These are phyloP conservation scores for Brachyptera risi DNA, from an alignment of 2,888 invertebrate species.

Conservation along the genomic window DNA sequence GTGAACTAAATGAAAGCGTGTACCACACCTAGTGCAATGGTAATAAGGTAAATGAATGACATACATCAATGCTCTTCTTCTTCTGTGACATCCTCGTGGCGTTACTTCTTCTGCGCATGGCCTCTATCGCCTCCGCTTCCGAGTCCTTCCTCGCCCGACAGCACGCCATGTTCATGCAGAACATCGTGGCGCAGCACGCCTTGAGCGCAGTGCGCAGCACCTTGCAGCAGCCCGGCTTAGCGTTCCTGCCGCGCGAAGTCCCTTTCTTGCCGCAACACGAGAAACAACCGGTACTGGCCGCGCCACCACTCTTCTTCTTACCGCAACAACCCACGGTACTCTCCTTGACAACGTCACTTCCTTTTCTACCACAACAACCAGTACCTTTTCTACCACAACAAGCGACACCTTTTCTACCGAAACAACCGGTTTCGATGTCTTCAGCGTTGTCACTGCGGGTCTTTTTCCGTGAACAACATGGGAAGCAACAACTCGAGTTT, in stretches of 20 bases:
- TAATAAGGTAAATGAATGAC: too few relatives aligned
- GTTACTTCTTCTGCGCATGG: conserved; percentile 20
- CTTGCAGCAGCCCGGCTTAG: neutral
- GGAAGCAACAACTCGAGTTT: neutral
- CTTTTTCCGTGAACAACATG: conserved; percentile 7
- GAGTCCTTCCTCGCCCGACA: conserved; percentile 28
- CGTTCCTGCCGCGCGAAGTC: neutral
- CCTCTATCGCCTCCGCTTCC: conserved; percentile 26
- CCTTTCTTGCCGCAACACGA: neutral
- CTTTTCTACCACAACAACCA: conserved; percentile 47
- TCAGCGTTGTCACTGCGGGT: neutral
- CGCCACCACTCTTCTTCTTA: neutral
- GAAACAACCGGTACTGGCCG: neutral
- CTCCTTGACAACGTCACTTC: conserved; percentile 33
- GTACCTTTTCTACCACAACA: conserved; percentile 48
- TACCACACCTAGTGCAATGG: too few relatives aligned
- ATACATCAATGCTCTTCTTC: conserved; percentile 19
- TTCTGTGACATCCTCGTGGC: conserved; percentile 28
- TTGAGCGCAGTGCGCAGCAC: conserved; percentile 12
- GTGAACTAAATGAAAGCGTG: too few relatives aligned
- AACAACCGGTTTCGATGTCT: neutral
- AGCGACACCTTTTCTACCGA: conserved; percentile 28
- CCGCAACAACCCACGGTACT: neutral
- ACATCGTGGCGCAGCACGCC: conserved; percentile 29
- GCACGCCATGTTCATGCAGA: conserved; percentile 33